Evolutionary conservation across 1,140 invertebrate species (phyloP).

Genomic region (Ganaspis sp.): DNA sequence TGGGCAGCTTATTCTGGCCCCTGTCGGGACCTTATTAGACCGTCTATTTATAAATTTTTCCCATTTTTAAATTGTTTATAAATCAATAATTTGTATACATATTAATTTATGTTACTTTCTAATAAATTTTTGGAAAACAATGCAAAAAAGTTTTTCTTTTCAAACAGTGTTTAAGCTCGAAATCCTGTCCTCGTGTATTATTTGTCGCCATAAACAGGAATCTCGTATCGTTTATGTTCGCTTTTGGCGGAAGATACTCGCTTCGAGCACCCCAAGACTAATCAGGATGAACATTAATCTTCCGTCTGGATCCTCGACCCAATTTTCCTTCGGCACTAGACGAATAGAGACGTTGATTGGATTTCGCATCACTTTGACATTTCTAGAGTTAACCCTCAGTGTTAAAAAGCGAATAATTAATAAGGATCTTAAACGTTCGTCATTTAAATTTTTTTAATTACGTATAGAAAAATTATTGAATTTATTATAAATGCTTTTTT

Average conservation of each 20-base stretch:
- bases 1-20: too few species aligned
- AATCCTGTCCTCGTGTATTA: background rate
- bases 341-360: constrained; percentile 73
- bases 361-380: constrained; percentile 57
- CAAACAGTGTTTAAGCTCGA: too few species aligned
- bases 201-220: constrained; percentile 47
- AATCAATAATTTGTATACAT: too few species aligned
- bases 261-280: constrained; percentile 68
- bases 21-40: too few species aligned
- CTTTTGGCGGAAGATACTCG: constrained; percentile 65
- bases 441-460: background rate
- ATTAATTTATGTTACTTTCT: too few species aligned
- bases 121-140: too few species aligned
- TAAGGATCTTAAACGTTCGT: background rate
- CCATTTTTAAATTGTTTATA: too few species aligned
- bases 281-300: constrained; percentile 75
- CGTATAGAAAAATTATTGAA: too few species aligned
- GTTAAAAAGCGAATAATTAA: background rate
- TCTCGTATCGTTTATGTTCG: constrained; percentile 37
- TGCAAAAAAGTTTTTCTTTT: too few species aligned
- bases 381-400: background rate
- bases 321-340: constrained; percentile 67
- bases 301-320: constrained; percentile 67
- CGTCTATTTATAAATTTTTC: too few species aligned
- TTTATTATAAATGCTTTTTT: too few species aligned